Conservation (phyloP, 2,888 invertebrate genomes). For the Latrodectus elegans region DNA sequence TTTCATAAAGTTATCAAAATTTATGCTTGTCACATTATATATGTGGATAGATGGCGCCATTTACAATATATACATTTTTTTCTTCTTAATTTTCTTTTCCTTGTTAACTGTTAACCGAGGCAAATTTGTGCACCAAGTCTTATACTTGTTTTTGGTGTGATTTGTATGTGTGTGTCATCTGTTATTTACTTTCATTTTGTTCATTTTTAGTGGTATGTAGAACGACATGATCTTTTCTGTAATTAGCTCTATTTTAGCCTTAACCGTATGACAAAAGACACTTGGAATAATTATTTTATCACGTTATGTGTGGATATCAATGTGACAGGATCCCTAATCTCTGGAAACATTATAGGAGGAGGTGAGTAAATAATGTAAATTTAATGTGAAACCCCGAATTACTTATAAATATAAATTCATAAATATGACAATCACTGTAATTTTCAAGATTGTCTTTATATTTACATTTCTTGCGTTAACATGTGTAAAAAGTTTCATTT, state of each 20-base stretch:
- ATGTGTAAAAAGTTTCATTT: background rate
- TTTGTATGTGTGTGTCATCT: too few species aligned
- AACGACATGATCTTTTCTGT: background rate
- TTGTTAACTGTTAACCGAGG: background rate
- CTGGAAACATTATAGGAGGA: conserved; percentile 58
- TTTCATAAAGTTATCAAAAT: too few species aligned
- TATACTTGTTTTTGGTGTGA: too few species aligned
- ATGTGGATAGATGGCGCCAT: too few species aligned
- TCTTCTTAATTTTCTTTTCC: background rate
- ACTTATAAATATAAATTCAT: background rate
- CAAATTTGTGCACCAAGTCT: too few species aligned
- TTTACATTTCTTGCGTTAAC: background rate
- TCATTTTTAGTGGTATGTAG: too few species aligned
- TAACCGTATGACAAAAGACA: conserved; percentile 10
- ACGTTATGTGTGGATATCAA: conserved; percentile 21
- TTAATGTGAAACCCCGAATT: background rate
- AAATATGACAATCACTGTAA: background rate
- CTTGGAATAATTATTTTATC: conserved; percentile 2
- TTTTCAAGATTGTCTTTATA: background rate
- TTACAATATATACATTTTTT: too few species aligned
- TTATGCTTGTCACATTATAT: too few species aligned
- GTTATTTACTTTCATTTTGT: too few species aligned
- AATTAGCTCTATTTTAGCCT: background rate
- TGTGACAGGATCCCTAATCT: conserved; percentile 23
- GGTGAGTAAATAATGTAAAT: conserved; percentile 21